Base-by-base conservation (phyloP, 2,113 vertebrate genomes). In the Siniperca chuatsi region DNA sequence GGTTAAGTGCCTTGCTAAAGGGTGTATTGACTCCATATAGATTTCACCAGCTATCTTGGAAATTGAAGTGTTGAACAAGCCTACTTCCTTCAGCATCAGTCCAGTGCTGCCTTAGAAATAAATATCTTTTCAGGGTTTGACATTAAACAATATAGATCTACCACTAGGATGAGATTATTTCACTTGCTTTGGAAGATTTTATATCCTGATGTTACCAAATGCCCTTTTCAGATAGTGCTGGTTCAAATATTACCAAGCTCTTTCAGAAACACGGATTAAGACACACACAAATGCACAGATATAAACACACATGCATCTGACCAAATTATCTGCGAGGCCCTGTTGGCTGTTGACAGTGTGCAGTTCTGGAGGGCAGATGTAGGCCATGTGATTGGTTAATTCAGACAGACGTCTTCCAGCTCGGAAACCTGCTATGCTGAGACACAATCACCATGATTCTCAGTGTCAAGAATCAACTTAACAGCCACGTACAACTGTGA, bases 111-210 rank as follows among this genome's bases (percentile, higher is more conserved):
- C 11, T 79, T 25, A 33, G 46, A 57, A 65, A 64, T 60, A n/a
- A 54, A 35, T n/a, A 37, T 62, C 2, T 68, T 65, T 58, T 50
- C 40, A 57, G 37, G 2, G 37, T 3, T 16, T 64, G 52, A 69
- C 64, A 78, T 84, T 52, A 60, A 55, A 71, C n/a, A 52, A 37
- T 18, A 57, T 8, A 52, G 58, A 76, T 68, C 29, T 33, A 21
- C 55, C n/a, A 4, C 35, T 21, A 15, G 29, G 60, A 72, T 25
- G 13, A 72, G 37, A 37, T 82, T 62, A 77, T 46, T 77, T 52
- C 40, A 57, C 61, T 18, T 68, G 23, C 54, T 15, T 67, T 69
- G 37, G 76, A 35, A 77, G 50, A 78, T 48, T 6, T 10, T 48
- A 77, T 2, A 60, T 55, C 42, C 55, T 15, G n/a, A 37, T 71